Conservation (phyloP, 1,140 invertebrate genomes). For the Drosophila willistoni region DNA sequence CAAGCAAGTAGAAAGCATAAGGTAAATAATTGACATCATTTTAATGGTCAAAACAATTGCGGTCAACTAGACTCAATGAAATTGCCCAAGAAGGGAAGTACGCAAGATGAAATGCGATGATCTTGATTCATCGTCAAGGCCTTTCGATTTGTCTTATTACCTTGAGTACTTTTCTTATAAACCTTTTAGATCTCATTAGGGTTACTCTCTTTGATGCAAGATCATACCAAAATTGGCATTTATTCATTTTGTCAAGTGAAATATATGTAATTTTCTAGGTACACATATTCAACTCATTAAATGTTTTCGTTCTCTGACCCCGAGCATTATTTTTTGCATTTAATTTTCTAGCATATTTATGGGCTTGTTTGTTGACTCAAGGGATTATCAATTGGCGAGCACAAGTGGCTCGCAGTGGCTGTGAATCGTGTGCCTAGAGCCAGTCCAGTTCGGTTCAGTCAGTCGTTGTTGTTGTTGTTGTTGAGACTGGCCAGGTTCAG, state of each 20-base stretch:
- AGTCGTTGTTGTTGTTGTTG: neutral
- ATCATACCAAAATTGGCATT: no score
- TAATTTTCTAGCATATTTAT: constrained; percentile 25
- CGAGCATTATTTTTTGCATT: constrained; percentile 2
- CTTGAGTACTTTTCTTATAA: no score
- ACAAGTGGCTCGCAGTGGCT: constrained; percentile 18
- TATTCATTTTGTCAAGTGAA: neutral
- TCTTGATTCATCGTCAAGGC: no score
- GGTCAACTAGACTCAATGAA: no score
- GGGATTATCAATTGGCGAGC: constrained; percentile 30
- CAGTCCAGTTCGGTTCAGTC: neutral
- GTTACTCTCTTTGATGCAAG: no score
- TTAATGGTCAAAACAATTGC: no score
- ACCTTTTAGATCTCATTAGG: no score
- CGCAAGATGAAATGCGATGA: no score
- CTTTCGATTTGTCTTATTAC: no score
- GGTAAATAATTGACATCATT: no score
- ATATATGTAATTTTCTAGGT: neutral
- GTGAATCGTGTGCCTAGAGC: neutral
- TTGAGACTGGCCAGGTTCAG: constrained; percentile 12
- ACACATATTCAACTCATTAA: constrained; percentile 12
- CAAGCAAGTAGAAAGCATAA: no score
- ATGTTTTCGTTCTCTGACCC: constrained; percentile 14
- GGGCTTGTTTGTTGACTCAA: constrained; percentile 46
- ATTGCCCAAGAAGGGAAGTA: no score